Evolutionary conservation across 2,797 vertebrate species (phyloP).

Genomic region (Xenopus petersii): DNA sequence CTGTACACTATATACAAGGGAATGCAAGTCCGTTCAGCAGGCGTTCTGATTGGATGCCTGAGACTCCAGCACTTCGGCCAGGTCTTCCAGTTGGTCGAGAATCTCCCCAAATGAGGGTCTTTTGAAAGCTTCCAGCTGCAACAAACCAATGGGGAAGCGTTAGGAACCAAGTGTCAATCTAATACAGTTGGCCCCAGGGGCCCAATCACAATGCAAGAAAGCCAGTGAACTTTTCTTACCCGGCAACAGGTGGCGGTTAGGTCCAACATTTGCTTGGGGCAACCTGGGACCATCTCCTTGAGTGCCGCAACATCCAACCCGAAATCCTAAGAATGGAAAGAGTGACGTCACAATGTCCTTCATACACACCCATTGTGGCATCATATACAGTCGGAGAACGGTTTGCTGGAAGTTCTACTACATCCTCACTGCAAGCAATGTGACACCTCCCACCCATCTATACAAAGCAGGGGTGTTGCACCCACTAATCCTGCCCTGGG

Average conservation of each 20-base stretch:
- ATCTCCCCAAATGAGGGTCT: constrained; percentile 79
- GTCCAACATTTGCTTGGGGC: constrained; percentile 73
- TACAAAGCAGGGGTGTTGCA: no score
- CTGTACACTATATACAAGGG: constrained; percentile 38
- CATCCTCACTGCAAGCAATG: no score
- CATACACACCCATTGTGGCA: no score
- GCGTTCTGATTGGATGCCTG: constrained; percentile 38
- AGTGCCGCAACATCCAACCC: constrained; percentile 77
- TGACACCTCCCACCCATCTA: no score
- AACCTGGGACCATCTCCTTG: constrained; percentile 69
- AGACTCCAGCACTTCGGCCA: constrained; percentile 68
- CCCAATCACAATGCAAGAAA: not conserved
- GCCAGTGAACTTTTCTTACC: constrained; percentile 54
- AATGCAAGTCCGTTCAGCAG: constrained; percentile 23
- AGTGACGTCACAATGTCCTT: no score
- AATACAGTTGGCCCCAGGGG: not conserved
- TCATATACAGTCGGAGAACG: no score
- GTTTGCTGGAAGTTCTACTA: no score
- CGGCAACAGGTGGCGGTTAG: constrained; percentile 76
- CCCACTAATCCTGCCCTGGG: no score
- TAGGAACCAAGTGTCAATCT: no score
- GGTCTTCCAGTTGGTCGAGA: constrained; percentile 76
- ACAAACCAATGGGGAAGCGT: not conserved
- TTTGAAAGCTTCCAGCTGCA: constrained; percentile 78
- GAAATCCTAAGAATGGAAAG: constrained; percentile 69